Conservation (phyloP, 2,888 invertebrate species). For the Sceliomorpha sp. region DNA sequence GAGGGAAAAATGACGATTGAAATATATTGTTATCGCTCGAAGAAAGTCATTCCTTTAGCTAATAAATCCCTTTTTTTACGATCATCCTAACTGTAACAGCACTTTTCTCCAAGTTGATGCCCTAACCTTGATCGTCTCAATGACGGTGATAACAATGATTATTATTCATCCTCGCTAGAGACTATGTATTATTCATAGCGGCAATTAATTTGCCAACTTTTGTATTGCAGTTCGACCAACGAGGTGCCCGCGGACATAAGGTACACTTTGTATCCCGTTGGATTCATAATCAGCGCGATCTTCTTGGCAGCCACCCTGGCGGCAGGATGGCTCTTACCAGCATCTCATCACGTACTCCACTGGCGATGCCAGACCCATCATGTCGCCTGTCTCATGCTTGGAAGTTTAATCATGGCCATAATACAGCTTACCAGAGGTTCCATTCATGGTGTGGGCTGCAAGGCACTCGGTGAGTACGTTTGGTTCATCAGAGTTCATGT, state of each 20-base stretch:
- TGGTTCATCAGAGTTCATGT: conserved; percentile 45
- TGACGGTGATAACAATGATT: background rate
- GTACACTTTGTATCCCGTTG: conserved; percentile 88
- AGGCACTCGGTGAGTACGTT: conserved; percentile 85
- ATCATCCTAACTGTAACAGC: too few species aligned
- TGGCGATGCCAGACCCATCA: conserved; percentile 95
- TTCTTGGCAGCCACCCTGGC: conserved; percentile 91
- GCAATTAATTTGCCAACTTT: conserved; percentile 36
- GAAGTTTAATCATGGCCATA: conserved; percentile 89
- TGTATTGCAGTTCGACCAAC: conserved; percentile 58
- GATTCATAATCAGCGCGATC: conserved; percentile 89
- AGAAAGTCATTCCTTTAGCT: too few species aligned
- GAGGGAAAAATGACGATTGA: too few species aligned
- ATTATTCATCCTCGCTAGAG: too few species aligned
- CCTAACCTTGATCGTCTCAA: too few species aligned
- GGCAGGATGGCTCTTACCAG: conserved; percentile 89
- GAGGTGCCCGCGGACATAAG: conserved; percentile 81
- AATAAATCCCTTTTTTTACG: too few species aligned
- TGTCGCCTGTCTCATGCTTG: conserved; percentile 90
- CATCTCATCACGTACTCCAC: conserved; percentile 92
- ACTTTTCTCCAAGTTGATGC: too few species aligned
- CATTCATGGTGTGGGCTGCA: conserved; percentile 84
- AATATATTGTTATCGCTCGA: too few species aligned
- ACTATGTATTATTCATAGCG: conserved; percentile 31
- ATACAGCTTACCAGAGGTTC: conserved; percentile 86